Percentiles rank a stretch among this genome's conserved stretches.
These are phyloP conservation scores for Elmis aenea DNA, from an alignment of 2,888 invertebrate species.

Conservation along the genomic window DNA sequence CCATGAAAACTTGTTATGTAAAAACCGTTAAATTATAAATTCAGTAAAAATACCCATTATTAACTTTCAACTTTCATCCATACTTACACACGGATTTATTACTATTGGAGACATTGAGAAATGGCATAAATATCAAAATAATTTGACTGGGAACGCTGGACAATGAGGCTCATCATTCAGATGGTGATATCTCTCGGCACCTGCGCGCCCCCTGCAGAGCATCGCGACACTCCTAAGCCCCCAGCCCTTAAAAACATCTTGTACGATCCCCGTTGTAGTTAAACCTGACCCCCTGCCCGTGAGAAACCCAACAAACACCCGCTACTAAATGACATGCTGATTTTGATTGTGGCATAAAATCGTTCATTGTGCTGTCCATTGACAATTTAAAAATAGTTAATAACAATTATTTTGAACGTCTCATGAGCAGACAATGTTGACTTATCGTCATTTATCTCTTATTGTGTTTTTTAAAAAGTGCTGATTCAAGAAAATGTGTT, in stretches of 20 bases:
- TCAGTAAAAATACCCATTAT: no score
- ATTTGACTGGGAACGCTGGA: conserved; percentile 24
- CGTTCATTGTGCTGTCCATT: conserved; percentile 7
- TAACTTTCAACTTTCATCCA: no score
- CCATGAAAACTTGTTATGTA: no score
- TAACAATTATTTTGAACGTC: no score
- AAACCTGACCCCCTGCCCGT: conserved; percentile 18
- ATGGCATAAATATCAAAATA: conserved; percentile 27
- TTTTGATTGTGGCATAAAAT: conserved; percentile 14
- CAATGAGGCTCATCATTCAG: conserved; percentile 32
- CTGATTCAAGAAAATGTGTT: no score
- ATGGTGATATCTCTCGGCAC: conserved; percentile 33
- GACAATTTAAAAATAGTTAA: no score
- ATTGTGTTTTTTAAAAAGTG: no score
- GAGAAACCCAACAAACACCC: conserved; percentile 23
- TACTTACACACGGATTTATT: conserved; percentile 18
- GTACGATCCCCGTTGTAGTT: conserved; percentile 12
- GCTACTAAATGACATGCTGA: conserved; percentile 21
- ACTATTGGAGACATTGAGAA: conserved; percentile 19
- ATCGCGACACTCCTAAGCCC: conserved; percentile 21
- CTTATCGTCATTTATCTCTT: no score
- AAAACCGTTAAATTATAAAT: no score
- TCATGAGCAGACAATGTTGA: no score
- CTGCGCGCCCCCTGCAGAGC: conserved; percentile 27
- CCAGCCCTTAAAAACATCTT: conserved; percentile 13